A percentile compares a stretch with the other conserved stretches of the same genome.
phyloP scores from a whole-genome alignment of 2,888 invertebrate species.

The Polia nebulosa region DNA sequence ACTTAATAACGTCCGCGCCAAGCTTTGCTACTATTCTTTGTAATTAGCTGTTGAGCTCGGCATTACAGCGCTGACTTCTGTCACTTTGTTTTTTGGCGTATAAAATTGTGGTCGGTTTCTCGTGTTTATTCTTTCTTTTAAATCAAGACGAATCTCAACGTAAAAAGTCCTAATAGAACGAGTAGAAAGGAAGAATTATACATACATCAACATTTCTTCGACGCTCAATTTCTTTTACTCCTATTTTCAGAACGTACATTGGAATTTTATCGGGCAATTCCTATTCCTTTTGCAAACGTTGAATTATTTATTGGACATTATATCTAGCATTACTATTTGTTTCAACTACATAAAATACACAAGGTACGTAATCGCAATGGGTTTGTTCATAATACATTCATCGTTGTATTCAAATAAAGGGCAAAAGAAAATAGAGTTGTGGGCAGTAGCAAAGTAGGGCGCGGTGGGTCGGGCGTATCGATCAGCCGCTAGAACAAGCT shows the following conservation, averaged over 20 bases:
- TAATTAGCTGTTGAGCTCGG: slow-evolving; percentile 69
- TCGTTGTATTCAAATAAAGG: slow-evolving; percentile 77
- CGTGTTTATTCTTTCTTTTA: slow-evolving; percentile 34
- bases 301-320: slow-evolving; percentile 67
- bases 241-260: slow-evolving; percentile 63
- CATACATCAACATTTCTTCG: slow-evolving; percentile 63
- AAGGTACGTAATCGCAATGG: slow-evolving; percentile 56
- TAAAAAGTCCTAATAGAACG: slow-evolving; percentile 40
- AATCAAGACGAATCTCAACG: slow-evolving; percentile 42
- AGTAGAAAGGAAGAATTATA: slow-evolving; percentile 53
- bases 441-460: slow-evolving; percentile 85
- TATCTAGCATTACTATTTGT: slow-evolving; percentile 64
- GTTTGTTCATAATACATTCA: slow-evolving; percentile 71
- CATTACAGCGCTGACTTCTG: slow-evolving; percentile 63
- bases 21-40: slow-evolving; percentile 61
- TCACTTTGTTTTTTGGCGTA: slow-evolving; percentile 59
- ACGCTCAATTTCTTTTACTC: slow-evolving; percentile 65
- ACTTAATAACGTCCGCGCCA: slow-evolving; percentile 66
- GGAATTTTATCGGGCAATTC: slow-evolving; percentile 65
- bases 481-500: slow-evolving; percentile 87
- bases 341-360: slow-evolving; percentile 59
- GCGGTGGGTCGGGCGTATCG: slow-evolving; percentile 85
- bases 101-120: slow-evolving; percentile 56
- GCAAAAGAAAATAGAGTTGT: slow-evolving; percentile 82
- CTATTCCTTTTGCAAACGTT: slow-evolving; percentile 65